Base-by-base conservation (phyloP, 2,888 invertebrate species). In the Epirrita christyi region DNA sequence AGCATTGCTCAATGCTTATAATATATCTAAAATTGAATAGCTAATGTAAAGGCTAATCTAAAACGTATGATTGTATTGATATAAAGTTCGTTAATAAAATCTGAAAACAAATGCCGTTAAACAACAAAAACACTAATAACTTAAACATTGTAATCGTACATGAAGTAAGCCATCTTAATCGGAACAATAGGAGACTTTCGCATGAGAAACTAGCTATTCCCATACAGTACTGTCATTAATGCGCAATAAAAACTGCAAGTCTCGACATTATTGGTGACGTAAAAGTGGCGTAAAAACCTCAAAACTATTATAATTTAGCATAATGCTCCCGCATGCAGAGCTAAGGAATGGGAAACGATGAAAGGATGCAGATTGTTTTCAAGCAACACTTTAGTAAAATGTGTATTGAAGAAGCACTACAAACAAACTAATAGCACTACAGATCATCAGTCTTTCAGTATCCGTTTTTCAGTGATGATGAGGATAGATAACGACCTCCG, bases 131-230 rank as follows among this genome's bases (percentile, higher is more conserved):
- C 56, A 44, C 40, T 37, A 61, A 66, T 59, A 53, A 21, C 21
- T n/a, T n/a, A 55, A 60, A 58, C 51, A 65, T 63, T 68, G 70
- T 70, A 68, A 72, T 67, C 56, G 64, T 59, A 48, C 63, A 61
- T 55, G 64, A 56, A 68, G 56, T 59, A 62, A 54, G 34, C 46
- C 34, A 63, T 61, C 65, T 73, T 74, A 73, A 70, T 63, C 28
- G 51, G 63, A 62, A 81, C 81, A 81, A 82, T 80, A 55, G 74
- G 60, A 69, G 76, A 86, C 87, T 88, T 89, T 88, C 89, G 85
- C 88, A 90, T 86, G 90, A 80, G 89, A 90, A 89, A 79, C 81
- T 70, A 72, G 62, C 72, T 75, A 80, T 89, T 90, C 88, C 81
- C 88, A 89, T 83, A 81, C 83, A 76, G 77, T 82, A 82, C 77